These are phyloP conservation scores for Apamea epomidion DNA, from an alignment of 2,888 invertebrate genomes.

Conservation along the genomic window DNA sequence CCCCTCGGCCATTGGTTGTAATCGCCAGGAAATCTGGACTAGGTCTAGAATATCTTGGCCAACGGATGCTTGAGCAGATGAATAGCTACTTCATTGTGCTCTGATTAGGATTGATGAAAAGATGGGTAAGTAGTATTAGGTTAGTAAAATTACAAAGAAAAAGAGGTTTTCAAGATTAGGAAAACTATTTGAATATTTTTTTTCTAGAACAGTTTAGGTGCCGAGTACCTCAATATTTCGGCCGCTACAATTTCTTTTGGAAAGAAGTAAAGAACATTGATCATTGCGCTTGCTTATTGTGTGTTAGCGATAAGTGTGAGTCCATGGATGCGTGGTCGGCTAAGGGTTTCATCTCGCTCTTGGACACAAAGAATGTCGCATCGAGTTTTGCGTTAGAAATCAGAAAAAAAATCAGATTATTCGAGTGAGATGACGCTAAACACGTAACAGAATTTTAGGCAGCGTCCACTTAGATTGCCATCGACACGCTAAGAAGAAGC, in stretches of 20 bases:
- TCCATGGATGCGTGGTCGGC: too few species aligned
- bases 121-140: neutral
- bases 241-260: neutral
- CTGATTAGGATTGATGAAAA: slow-evolving; percentile 2
- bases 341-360: neutral
- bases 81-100: slow-evolving; percentile 12
- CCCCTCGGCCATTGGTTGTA: slow-evolving; percentile 44
- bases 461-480: too few species aligned
- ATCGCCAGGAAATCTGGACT: slow-evolving; percentile 58
- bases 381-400: too few species aligned
- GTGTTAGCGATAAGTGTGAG: too few species aligned
- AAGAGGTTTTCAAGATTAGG: too few species aligned
- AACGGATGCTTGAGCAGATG: slow-evolving; percentile 42
- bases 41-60: slow-evolving; percentile 33
- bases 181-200: too few species aligned
- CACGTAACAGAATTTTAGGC: too few species aligned
- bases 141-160: neutral
- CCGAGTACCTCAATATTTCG: neutral
- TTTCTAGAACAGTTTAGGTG: too few species aligned
- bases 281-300: neutral
- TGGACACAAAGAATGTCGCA: neutral
- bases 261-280: neutral
- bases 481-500: too few species aligned
- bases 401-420: too few species aligned
- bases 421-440: too few species aligned